Evolutionary conservation across 2,888 invertebrate genomes (phyloP).

Genomic region (Antitype chi): DNA sequence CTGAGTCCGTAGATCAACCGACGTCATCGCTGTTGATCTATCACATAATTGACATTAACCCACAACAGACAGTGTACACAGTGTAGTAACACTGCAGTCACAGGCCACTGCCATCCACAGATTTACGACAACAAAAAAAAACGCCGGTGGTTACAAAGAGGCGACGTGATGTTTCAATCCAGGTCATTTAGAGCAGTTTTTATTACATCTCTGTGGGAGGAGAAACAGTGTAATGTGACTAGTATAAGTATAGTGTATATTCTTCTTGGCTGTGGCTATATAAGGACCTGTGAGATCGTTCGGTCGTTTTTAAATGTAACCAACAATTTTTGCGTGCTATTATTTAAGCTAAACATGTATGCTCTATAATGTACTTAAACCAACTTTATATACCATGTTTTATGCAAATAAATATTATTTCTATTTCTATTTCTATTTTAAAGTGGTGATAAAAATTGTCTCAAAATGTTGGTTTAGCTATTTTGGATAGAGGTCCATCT

Average conservation of each 20-base stretch:
- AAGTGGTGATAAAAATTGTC: not conserved
- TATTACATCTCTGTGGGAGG: constrained; percentile 15
- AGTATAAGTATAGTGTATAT: not conserved
- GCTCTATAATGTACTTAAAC: no score
- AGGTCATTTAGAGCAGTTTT: constrained; percentile 39
- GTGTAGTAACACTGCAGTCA: constrained; percentile 44
- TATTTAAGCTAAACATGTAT: no score
- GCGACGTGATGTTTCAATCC: constrained; percentile 46
- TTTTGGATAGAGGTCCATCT: not conserved
- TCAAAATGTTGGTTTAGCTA: no score
- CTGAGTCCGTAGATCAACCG: not conserved
- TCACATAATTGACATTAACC: constrained; percentile 56
- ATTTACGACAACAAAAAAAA: constrained; percentile 43
- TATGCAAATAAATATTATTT: no score
- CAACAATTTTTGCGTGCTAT: no score
- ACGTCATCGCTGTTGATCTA: not conserved
- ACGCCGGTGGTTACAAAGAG: constrained; percentile 36
- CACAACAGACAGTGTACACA: constrained; percentile 11
- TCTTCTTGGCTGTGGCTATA: not conserved
- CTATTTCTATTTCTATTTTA: no score
- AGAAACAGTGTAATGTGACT: constrained; percentile 20
- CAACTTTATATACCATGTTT: no score
- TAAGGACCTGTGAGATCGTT: constrained; percentile 16
- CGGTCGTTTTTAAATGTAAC: no score
- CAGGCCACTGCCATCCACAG: constrained; percentile 46